Evolutionary conservation across 2,888 invertebrate species (phyloP).

Genomic region (Hypselothyrea guttata): DNA sequence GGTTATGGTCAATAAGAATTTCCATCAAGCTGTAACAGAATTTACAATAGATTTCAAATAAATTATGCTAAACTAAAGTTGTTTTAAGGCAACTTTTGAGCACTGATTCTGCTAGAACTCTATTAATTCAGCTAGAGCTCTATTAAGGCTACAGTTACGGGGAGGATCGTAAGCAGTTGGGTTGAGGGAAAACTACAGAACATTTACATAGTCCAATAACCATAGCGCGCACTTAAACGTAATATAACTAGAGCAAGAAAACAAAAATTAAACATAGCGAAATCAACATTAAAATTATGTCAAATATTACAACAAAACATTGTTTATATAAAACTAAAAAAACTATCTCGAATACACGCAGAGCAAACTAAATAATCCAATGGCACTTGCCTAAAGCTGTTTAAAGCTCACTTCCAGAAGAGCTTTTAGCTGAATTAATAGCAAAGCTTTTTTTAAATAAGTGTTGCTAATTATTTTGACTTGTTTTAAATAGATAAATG

Average conservation of each 20-base stretch:
- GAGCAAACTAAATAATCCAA: conserved; percentile 4
- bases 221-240: conserved; percentile 60
- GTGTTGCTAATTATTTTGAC: too few species aligned
- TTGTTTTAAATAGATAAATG: too few species aligned
- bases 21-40: neutral
- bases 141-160: conserved; percentile 33
- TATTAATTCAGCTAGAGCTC: too few species aligned
- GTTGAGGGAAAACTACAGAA: conserved; percentile 28
- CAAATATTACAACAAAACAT: conserved; percentile 57
- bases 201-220: conserved; percentile 58
- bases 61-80: too few species aligned
- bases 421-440: too few species aligned
- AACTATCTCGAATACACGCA: conserved; percentile 2
- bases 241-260: conserved; percentile 38
- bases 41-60: too few species aligned
- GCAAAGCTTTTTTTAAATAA: neutral
- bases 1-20: neutral
- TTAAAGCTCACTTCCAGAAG: too few species aligned
- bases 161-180: too few species aligned
- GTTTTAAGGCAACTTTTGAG: conserved; percentile 9
- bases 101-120: conserved; percentile 6
- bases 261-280: conserved; percentile 50
- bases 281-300: conserved; percentile 58
- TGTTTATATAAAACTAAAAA: conserved; percentile 42
- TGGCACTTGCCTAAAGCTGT: conserved; percentile 3